Conservation (phyloP, 2,888 invertebrate genomes). For the Nomada goodeniana region DNA sequence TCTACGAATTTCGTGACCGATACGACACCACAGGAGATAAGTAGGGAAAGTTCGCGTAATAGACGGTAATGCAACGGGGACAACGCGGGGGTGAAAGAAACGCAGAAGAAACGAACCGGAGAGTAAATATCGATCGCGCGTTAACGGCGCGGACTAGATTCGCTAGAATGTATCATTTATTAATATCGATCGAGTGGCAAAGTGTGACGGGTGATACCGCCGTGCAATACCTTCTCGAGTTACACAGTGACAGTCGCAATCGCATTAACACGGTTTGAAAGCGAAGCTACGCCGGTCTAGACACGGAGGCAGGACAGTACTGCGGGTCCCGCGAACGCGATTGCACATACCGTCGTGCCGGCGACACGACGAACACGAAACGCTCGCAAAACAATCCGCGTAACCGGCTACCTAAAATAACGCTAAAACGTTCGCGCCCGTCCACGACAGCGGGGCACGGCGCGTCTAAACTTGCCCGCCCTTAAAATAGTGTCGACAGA, state of each 20-base stretch:
- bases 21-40: too few relatives aligned
- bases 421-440: slow-evolving; percentile 3
- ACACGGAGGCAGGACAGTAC: slow-evolving; percentile 49
- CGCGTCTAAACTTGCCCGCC: not conserved
- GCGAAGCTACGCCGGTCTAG: slow-evolving; percentile 60
- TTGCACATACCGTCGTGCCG: slow-evolving; percentile 23
- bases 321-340: slow-evolving; percentile 49
- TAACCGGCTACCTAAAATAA: slow-evolving; percentile 12
- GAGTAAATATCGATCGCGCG: slow-evolving; percentile 6
- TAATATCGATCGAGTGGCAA: slow-evolving; percentile 59
- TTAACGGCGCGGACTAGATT: slow-evolving; percentile 44
- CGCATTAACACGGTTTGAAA: slow-evolving; percentile 73
- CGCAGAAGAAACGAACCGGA: not conserved
- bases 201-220: slow-evolving; percentile 47
- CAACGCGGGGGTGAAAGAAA: not conserved
- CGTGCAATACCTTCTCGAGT: slow-evolving; percentile 70
- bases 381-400: slow-evolving; percentile 14
- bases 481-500: not conserved
- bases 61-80: not conserved
- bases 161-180: slow-evolving; percentile 49
- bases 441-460: not conserved
- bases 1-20: too few relatives aligned
- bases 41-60: too few relatives aligned
- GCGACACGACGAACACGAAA: slow-evolving; percentile 1
- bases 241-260: slow-evolving; percentile 73